phyloP scores from a whole-genome alignment of 1,140 invertebrate species.

The Gonatopus flavifemur region DNA sequence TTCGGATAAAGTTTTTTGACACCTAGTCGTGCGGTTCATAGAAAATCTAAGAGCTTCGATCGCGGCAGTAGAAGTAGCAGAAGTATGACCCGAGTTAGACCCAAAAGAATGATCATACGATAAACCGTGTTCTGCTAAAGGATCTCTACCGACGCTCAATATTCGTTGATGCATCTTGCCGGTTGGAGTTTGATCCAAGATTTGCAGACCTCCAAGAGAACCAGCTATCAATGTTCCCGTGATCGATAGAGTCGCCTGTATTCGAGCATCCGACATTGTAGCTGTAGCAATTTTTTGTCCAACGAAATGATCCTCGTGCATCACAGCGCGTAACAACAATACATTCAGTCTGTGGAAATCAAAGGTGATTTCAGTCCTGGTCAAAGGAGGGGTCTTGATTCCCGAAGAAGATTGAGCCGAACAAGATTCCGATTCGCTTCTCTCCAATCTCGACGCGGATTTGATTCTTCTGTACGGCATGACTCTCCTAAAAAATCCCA shows the following conservation, averaged over 20 bases:
- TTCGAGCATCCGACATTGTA: constrained; percentile 85
- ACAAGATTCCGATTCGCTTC: constrained; percentile 42
- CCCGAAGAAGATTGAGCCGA: constrained; percentile 33
- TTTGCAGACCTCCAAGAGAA: constrained; percentile 86
- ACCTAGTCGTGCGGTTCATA: constrained; percentile 44
- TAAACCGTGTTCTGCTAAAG: constrained; percentile 54
- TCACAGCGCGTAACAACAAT: constrained; percentile 76
- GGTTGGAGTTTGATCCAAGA: constrained; percentile 85
- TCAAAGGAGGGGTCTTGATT: constrained; percentile 33
- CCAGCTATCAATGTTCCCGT: constrained; percentile 71
- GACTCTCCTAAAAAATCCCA: constrained; percentile 81
- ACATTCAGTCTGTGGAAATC: constrained; percentile 92
- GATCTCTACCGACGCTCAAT: constrained; percentile 81
- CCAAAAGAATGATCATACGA: too few species aligned
- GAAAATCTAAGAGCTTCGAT: constrained; percentile 50
- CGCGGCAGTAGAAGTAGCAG: constrained; percentile 32
- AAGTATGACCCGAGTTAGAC: constrained; percentile 45
- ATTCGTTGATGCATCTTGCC: constrained; percentile 82
- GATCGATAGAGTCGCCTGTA: constrained; percentile 81
- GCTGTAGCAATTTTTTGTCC: constrained; percentile 92
- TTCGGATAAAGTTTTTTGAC: too few species aligned
- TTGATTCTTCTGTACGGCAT: constrained; percentile 60
- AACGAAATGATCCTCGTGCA: constrained; percentile 69
- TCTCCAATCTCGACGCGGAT: constrained; percentile 28
- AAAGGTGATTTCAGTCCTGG: constrained; percentile 79